These are phyloP conservation scores for Biston betularia DNA, from an alignment of 2,888 invertebrate species.

Conservation along the genomic window DNA sequence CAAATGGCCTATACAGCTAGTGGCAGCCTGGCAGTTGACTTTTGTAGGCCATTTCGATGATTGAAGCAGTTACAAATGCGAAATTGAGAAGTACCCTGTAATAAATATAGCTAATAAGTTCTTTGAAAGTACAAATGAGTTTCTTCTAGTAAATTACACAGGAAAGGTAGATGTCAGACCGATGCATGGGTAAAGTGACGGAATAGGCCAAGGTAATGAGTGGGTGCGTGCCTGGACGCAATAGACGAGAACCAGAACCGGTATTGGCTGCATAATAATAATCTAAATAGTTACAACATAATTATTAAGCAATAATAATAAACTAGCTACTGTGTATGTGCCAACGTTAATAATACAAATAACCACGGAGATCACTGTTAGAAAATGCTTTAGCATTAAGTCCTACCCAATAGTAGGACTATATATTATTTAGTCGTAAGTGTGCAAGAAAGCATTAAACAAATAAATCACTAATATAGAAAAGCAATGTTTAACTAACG, in stretches of 20 bases:
- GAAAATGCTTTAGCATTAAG: too few species aligned
- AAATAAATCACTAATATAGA: conserved; percentile 28
- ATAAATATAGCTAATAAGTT: background rate
- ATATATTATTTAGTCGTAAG: too few species aligned
- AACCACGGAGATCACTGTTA: too few species aligned
- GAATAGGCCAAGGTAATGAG: conserved; percentile 36
- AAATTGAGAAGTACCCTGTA: background rate
- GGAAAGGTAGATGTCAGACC: conserved; percentile 21
- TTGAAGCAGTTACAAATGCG: conserved; percentile 18
- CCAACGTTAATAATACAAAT: conserved; percentile 23
- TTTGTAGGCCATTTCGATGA: conserved; percentile 33
- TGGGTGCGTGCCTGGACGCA: conserved; percentile 39
- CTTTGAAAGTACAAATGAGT: conserved; percentile 4
- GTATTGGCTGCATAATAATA: conserved; percentile 41
- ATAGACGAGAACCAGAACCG: conserved; percentile 41
- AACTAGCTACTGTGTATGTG: conserved; percentile 33
- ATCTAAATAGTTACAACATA: conserved; percentile 44
- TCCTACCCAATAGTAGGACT: too few species aligned
- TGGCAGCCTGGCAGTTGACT: conserved; percentile 28
- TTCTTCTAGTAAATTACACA: conserved; percentile 14
- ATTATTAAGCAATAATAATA: conserved; percentile 44
- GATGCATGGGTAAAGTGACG: conserved; percentile 30
- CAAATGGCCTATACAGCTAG: conserved; percentile 43
- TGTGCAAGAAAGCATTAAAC: too few species aligned
- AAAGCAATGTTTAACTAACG: conserved; percentile 37